phyloP scores from a whole-genome alignment of 2,113 vertebrate genomes.

The Xiphias gladius region DNA sequence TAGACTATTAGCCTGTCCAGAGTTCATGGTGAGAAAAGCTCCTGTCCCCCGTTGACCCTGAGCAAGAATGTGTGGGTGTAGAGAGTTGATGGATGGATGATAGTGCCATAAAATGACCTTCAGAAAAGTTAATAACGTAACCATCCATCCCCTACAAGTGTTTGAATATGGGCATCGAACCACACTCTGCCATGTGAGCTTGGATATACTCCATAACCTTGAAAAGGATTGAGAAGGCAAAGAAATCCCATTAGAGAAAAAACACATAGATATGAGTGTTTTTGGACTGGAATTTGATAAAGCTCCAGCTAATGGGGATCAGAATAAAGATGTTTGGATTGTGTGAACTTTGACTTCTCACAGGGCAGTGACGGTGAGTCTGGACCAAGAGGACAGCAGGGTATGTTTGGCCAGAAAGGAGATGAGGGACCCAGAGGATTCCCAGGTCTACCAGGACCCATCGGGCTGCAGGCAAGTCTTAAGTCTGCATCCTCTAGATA shows the following conservation, averaged over 20 bases:
- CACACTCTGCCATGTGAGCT: background rate
- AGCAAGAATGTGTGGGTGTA: background rate
- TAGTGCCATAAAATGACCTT: conserved; percentile 41
- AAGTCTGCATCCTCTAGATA: conserved; percentile 2
- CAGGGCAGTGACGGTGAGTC: conserved; percentile 96
- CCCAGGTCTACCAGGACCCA: conserved; percentile 94
- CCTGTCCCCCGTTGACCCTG: background rate
- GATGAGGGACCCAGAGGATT: conserved; percentile 97
- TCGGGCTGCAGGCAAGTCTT: conserved; percentile 93
- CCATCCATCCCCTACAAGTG: conserved; percentile 15
- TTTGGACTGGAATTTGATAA: conserved; percentile 16
- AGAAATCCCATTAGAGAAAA: conserved; percentile 30
- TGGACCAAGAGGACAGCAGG: conserved; percentile 96
- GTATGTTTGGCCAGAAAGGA: conserved; percentile 99
- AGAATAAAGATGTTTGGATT: conserved; percentile 43
- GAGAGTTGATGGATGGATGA: conserved; percentile 13
- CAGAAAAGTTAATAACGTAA: conserved; percentile 19
- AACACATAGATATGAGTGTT: conserved; percentile 9
- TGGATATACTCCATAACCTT: conserved; percentile 46
- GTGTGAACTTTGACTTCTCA: conserved; percentile 48
- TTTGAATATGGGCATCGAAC: conserved; percentile 21
- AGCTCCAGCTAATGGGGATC: conserved; percentile 31
- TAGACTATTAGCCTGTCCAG: background rate
- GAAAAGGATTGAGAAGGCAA: conserved; percentile 40
- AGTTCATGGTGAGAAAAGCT: conserved; percentile 1